Conservation (phyloP, 2,888 invertebrate genomes). For the Mythimna loreyi region DNA sequence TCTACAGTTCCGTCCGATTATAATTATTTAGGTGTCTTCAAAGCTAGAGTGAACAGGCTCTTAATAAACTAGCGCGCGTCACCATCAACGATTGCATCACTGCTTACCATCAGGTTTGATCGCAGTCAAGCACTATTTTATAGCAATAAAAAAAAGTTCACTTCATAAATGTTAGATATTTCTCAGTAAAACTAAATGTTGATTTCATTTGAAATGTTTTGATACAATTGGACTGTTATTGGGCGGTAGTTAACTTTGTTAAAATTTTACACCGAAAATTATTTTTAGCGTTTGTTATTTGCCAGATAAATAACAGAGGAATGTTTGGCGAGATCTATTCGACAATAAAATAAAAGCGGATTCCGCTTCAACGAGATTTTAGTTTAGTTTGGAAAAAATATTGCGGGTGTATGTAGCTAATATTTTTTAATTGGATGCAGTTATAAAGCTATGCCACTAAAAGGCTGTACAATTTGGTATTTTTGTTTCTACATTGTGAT, state of each 20-base stretch:
- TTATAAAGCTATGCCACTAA: background rate
- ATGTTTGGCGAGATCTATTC: constrained; percentile 42
- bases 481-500: background rate
- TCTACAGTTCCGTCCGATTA: too few species aligned
- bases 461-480: background rate
- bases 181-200: background rate
- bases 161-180: background rate
- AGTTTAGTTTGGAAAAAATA: constrained; percentile 23
- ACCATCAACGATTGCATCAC: too few species aligned
- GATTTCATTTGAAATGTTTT: constrained; percentile 32
- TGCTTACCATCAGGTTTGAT: too few species aligned
- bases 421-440: constrained; percentile 34
- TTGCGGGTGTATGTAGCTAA: constrained; percentile 12
- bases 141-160: too few species aligned
- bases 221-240: constrained; percentile 3
- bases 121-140: too few species aligned
- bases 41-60: too few species aligned
- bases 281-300: constrained; percentile 50
- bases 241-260: constrained; percentile 20
- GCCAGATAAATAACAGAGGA: constrained; percentile 35
- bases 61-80: too few species aligned
- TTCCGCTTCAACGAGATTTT: constrained; percentile 36
- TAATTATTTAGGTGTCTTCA: too few species aligned
- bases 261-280: constrained; percentile 21
- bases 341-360: constrained; percentile 42